Conservation (phyloP, 1,140 invertebrate species). For the Euura lappo region DNA sequence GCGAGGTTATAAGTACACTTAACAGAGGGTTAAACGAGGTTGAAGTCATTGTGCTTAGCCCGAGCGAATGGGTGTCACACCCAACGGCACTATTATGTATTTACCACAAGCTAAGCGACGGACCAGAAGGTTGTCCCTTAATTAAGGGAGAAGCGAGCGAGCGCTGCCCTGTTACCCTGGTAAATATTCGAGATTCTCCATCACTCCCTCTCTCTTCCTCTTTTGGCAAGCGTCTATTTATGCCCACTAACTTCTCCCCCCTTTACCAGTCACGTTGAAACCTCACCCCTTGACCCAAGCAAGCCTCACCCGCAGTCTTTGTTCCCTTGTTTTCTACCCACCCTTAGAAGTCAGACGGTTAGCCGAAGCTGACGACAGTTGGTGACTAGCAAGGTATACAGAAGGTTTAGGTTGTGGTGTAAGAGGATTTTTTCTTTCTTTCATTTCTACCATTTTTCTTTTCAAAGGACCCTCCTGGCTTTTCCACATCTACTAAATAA, state of each 20-base stretch:
- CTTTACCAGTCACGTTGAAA: neutral
- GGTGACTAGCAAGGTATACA: too few species aligned
- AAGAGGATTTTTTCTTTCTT: neutral
- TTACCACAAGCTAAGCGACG: constrained; percentile 13
- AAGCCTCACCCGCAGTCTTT: neutral
- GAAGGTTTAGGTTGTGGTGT: too few species aligned
- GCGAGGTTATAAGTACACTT: constrained; percentile 1
- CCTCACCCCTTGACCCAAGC: neutral
- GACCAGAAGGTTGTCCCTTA: constrained; percentile 12
- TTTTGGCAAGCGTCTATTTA: neutral
- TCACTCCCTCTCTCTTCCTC: neutral
- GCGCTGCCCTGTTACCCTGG: neutral
- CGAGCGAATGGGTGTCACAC: neutral
- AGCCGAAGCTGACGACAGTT: neutral
- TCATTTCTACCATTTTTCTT: constrained; percentile 1
- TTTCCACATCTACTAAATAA: too few species aligned
- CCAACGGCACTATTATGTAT: constrained; percentile 12
- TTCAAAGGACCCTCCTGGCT: neutral
- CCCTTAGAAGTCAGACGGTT: neutral
- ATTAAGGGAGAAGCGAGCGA: neutral
- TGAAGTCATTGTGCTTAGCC: constrained; percentile 10
- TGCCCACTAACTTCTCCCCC: neutral
- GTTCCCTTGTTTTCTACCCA: constrained; percentile 9
- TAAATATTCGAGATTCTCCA: neutral
- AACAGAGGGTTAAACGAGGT: constrained; percentile 8